phyloP scores from a whole-genome alignment of 2,797 vertebrate species.

The Hoplostethus atlanticus region DNA sequence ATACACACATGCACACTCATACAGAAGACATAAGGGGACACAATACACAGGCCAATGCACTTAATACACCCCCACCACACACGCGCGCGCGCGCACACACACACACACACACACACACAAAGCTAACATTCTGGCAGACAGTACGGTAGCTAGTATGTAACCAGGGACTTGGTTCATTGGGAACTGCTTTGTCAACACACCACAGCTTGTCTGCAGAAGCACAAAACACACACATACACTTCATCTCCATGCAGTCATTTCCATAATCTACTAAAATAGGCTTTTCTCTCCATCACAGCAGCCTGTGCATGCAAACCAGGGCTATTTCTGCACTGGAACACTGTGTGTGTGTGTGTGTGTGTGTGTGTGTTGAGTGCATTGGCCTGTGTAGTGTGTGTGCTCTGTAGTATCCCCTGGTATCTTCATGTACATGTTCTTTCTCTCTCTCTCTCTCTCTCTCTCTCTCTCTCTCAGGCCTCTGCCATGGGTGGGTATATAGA shows the following conservation, averaged over 20 bases:
- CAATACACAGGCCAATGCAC: too few species aligned
- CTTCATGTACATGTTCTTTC: background rate
- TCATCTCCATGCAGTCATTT: slow-evolving; percentile 50
- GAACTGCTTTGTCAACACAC: slow-evolving; percentile 62
- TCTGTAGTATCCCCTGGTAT: background rate
- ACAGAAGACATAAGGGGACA: too few species aligned
- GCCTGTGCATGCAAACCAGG: slow-evolving; percentile 39
- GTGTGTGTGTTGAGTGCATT: background rate
- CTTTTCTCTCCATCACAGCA: slow-evolving; percentile 45
- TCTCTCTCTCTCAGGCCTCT: background rate
- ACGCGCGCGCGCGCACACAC: slow-evolving; percentile 5
- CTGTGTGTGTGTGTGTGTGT: slow-evolving; percentile 2
- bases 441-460: too few species aligned
- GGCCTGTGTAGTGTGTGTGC: background rate
- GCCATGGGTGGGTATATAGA: background rate
- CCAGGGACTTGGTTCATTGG: slow-evolving; percentile 49
- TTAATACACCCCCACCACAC: background rate
- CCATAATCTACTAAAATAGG: slow-evolving; percentile 64
- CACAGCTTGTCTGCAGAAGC: slow-evolving; percentile 25
- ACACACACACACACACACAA: slow-evolving; percentile 15
- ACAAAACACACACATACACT: slow-evolving; percentile 7
- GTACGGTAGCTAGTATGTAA: slow-evolving; percentile 42
- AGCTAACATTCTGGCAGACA: slow-evolving; percentile 49
- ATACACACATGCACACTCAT: slow-evolving; percentile 1
- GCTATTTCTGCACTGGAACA: slow-evolving; percentile 42